Conservation (phyloP, 1,140 invertebrate genomes). For the Episyrphus balteatus region DNA sequence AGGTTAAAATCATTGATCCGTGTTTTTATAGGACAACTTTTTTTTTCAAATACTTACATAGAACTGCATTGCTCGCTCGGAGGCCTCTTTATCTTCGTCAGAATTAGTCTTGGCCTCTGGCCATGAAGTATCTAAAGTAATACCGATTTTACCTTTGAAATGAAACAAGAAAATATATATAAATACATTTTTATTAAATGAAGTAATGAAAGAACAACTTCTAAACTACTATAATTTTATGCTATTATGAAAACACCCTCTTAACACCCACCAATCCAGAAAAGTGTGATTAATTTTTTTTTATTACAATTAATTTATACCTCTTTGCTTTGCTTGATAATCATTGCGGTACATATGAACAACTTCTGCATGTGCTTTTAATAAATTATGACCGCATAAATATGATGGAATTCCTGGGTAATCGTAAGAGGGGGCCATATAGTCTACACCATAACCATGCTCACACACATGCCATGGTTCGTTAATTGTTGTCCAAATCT, state of each 20-base stretch:
- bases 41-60: slow-evolving; percentile 32
- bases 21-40: not conserved
- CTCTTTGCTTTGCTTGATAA: slow-evolving; percentile 46
- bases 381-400: slow-evolving; percentile 48
- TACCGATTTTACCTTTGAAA: slow-evolving; percentile 47
- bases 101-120: slow-evolving; percentile 44
- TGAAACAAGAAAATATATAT: slow-evolving; percentile 11
- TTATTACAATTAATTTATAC: slow-evolving; percentile 20
- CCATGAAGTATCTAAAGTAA: slow-evolving; percentile 50
- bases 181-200: slow-evolving; percentile 1
- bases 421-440: slow-evolving; percentile 45
- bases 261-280: not conserved
- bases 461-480: slow-evolving; percentile 56
- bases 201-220: not conserved
- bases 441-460: slow-evolving; percentile 48
- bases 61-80: slow-evolving; percentile 43
- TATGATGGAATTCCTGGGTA: slow-evolving; percentile 48
- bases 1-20: no score
- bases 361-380: slow-evolving; percentile 52
- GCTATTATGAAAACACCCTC: not conserved
- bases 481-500: slow-evolving; percentile 59
- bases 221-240: not conserved
- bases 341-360: slow-evolving; percentile 53
- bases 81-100: slow-evolving; percentile 41
- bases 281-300: not conserved